Evolutionary conservation across 2,797 vertebrate species (phyloP).

Genomic region (Parotocinclus haroldoi): DNA sequence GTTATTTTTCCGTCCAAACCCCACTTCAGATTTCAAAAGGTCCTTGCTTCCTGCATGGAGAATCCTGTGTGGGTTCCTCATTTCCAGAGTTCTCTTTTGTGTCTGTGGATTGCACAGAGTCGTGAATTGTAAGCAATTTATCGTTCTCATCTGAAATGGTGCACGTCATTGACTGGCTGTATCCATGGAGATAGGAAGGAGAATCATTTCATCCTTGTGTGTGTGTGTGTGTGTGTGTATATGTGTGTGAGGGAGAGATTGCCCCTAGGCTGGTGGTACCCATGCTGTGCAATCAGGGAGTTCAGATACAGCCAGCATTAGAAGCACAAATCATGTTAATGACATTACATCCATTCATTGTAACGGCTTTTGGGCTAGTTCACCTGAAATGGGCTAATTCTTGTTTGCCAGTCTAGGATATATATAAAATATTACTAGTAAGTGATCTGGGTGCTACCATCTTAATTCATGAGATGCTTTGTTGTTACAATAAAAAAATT

Average conservation of each 20-base stretch:
- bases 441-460: too few species aligned
- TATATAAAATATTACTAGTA: too few species aligned
- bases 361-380: neutral
- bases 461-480: too few species aligned
- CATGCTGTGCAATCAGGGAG: slow-evolving; percentile 1
- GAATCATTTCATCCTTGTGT: slow-evolving; percentile 35
- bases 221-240: slow-evolving; percentile 24
- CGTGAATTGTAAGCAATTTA: slow-evolving; percentile 32
- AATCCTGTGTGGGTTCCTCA: neutral
- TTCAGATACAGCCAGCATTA: slow-evolving; percentile 23
- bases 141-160: slow-evolving; percentile 14
- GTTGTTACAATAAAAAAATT: too few species aligned
- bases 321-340: slow-evolving; percentile 10
- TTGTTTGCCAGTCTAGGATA: neutral
- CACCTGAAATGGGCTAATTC: neutral
- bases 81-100: slow-evolving; percentile 6
- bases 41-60: neutral
- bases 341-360: slow-evolving; percentile 20
- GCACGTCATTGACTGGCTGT: slow-evolving; percentile 26
- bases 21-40: too few species aligned
- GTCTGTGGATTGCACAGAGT: slow-evolving; percentile 10
- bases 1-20: too few species aligned
- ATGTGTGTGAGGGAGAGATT: slow-evolving; percentile 18
- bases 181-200: slow-evolving; percentile 37
- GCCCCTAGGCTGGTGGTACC: slow-evolving; percentile 27